Evolutionary conservation across 2,888 invertebrate genomes (phyloP).

Genomic region (Conchocele bisecta): DNA sequence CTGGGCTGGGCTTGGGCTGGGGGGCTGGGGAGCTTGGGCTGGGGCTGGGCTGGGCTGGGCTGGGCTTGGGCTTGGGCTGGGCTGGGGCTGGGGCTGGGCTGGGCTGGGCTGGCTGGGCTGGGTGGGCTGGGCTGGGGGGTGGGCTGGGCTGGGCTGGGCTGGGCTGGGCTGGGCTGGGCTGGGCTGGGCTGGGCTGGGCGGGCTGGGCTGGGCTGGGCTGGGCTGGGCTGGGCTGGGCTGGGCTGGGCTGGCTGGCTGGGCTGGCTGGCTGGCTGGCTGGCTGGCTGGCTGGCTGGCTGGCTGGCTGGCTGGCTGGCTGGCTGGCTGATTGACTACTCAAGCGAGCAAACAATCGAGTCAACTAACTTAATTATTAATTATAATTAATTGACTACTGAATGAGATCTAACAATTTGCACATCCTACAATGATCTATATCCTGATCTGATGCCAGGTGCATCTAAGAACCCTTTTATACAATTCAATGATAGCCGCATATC

Average conservation of each 20-base stretch:
- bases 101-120: background rate
- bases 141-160: background rate
- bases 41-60: constrained; percentile 4
- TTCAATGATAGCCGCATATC: too few species aligned
- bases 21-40: background rate
- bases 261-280: too few species aligned
- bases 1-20: too few species aligned
- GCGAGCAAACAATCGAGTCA: too few species aligned
- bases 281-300: background rate
- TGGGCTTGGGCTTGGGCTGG: too few species aligned
- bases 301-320: background rate
- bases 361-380: too few species aligned
- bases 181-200: constrained; percentile 1
- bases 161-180: constrained; percentile 12
- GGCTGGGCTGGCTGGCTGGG: constrained; percentile 1
- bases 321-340: too few species aligned
- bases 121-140: constrained; percentile 3
- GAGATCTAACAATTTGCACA: too few species aligned
- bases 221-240: background rate
- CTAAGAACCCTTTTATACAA: too few species aligned
- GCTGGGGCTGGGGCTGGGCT: background rate
- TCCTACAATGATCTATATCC: too few species aligned
- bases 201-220: constrained; percentile 10
- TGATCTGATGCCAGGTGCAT: too few species aligned
- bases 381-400: too few species aligned